phyloP scores from a whole-genome alignment of 2,113 vertebrate genomes.

The Probosciger aterrimus region DNA sequence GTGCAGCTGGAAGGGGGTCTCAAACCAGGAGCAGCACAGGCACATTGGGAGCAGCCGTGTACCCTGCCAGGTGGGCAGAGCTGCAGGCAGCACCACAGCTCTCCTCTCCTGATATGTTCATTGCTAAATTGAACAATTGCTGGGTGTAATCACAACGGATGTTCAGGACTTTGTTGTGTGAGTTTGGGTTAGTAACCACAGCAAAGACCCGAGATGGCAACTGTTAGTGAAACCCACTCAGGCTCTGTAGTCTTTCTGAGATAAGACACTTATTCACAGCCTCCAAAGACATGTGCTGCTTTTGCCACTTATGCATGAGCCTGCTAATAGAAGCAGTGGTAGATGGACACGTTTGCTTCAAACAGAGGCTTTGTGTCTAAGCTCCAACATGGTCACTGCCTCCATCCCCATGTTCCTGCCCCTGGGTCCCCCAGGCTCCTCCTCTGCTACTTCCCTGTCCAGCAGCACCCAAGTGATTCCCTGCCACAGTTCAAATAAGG shows the following conservation, averaged over 20 bases:
- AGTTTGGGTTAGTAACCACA: not conserved
- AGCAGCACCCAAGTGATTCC: not conserved
- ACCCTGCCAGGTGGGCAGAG: fast-evolving
- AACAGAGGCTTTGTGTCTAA: not conserved
- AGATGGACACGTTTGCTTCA: not conserved
- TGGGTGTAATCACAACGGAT: not conserved
- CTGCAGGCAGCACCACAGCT: not conserved
- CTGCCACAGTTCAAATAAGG: not conserved
- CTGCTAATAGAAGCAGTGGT: not conserved
- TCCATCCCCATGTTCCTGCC: not conserved
- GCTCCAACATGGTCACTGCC: not conserved
- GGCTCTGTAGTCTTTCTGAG: not conserved
- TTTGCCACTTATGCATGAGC: not conserved
- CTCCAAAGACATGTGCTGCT: not conserved
- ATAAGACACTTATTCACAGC: not conserved
- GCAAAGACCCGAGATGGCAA: not conserved
- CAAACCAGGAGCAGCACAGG: not conserved
- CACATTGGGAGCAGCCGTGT: fast-evolving
- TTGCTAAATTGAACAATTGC: fast-evolving
- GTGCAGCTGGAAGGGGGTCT: not conserved
- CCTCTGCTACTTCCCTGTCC: not conserved
- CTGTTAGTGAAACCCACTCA: not conserved
- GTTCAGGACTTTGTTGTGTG: not conserved
- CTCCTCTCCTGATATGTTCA: not conserved
- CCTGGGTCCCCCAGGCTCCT: fast-evolving